Base-by-base conservation (phyloP, 2,797 vertebrate species). In the Vireo griseus region DNA sequence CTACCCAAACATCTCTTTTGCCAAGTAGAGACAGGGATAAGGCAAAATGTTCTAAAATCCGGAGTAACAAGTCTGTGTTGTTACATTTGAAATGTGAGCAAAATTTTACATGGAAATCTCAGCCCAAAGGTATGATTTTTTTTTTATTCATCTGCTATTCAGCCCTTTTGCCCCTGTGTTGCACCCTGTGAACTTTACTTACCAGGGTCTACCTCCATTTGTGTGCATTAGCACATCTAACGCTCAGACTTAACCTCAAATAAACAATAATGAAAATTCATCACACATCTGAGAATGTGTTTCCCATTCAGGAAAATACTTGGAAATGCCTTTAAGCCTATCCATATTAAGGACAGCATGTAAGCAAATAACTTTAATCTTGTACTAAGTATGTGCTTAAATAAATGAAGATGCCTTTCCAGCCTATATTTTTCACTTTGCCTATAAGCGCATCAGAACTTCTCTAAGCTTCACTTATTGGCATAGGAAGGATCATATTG, bases 361-460 rank as follows among this genome's bases (percentile, higher is more conserved):
- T 92, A 96, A 96, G 92, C 81, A 95, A 95, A 94, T 96, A 95
- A 92, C 92, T 96, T 91, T 83, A 96, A 95, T 94, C 96, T 95
- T 83, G 61, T 89, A 80, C 61, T 95, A 95, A 95, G 86, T 33
- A 96, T 91, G 81, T 93, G 65, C 91, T 96, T 95, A 95, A 95
- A 95, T 88, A 95, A 96, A 87, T 84, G 80, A 77, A 74, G 88
- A 92, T 71, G 76, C 86, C 54, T 96, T 95, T 86, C 54, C 55
- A 90, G 55, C 54, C 73, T 86, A 29, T 91, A 90, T 94, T 88
- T 95, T 90, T 78, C 63, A 61, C n/a, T 13, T 90, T 81, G 54
- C 91, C 45, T 88, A 29, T 94, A 95, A 95, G 91, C 40, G 0
- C 80, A 90, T 95, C 90, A 93, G 76, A 92, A 93, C 67, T 93